A percentile compares a stretch with the other conserved stretches of the same genome.
Evolutionary conservation across 2,888 invertebrate species (phyloP).

Genomic region (Icerya purchasi): DNA sequence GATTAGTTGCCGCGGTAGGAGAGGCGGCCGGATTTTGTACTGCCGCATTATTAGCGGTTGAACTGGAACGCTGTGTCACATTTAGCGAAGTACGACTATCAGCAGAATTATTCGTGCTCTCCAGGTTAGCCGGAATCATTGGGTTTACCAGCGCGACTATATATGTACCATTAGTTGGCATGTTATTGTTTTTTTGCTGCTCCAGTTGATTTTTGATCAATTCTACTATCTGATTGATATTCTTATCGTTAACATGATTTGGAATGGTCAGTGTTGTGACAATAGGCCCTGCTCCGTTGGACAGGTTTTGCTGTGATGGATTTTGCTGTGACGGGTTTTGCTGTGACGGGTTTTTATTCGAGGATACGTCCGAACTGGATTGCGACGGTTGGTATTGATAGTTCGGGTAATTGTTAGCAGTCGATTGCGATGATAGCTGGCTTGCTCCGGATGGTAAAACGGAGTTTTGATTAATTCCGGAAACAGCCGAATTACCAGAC

Average conservation of each 20-base stretch:
- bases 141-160: not conserved
- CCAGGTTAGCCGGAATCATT: too few relatives aligned
- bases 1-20: too few relatives aligned
- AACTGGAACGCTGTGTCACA: too few relatives aligned
- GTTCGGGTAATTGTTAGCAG: not conserved
- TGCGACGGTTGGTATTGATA: not conserved
- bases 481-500: not conserved
- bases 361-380: not conserved
- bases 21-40: too few relatives aligned
- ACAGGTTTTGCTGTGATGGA: not conserved
- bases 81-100: too few relatives aligned
- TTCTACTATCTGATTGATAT: not conserved
- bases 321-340: not conserved
- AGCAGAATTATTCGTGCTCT: too few relatives aligned
- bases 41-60: too few relatives aligned
- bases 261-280: not conserved
- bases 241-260: not conserved
- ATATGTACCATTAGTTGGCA: not conserved
- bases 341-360: not conserved
- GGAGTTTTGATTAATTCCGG: not conserved
- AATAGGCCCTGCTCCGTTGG: not conserved
- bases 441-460: not conserved
- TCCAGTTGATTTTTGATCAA: not conserved
- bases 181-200: not conserved
- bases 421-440: not conserved